Evolutionary conservation across 1,140 invertebrate species (phyloP), one percentile per base, ranked within the genome.

Genomic region (Panagrolaimus sp.): DNA sequence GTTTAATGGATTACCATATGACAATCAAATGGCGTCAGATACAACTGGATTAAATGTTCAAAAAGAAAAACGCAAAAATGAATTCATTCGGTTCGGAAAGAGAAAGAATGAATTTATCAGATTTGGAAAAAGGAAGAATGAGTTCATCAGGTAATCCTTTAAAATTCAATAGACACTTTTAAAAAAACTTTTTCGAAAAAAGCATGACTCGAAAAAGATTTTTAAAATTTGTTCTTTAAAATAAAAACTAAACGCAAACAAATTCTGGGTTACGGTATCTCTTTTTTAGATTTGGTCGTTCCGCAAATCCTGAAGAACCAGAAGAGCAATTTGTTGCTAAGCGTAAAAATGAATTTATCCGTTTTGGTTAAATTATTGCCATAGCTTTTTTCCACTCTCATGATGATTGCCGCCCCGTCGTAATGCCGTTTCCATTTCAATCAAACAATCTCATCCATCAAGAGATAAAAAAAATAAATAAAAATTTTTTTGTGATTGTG

Each of bases 261-360:
- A n/a, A n/a, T 7, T 38, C 7, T 7, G 32, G 32, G 7, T 38
- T 38, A 38, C 32, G 32, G 32, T 38, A 38, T 38, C 4, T 4
- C 48, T 2, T 21, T 58, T 58, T 58, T 17, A 58, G 52, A 58
- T 58, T 58, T 28, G 52, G 52, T 12, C 52, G 52, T 58, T 58
- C 52, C 52, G 28, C 21, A 21, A 28, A 10, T n/a, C 21, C 21
- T 58, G 52, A 21, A 21, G 52, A 55, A 21, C 21, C 8, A 10
- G 52, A 21, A 21, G 52, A 58, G 21, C 52, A 58, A 58, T 58
- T 24, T 21, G 52, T 58, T 28, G 52, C 52, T 26, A 76, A 76
- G 68, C 32, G 75, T 65, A 76, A 76, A 71, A 76, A 76, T 69
- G 75, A 76, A 66, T 76, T 76, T 73, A 76, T 76, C 63, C 75